phyloP scores from a whole-genome alignment of 2,797 vertebrate genomes.

The Cheirogaleus major region DNA sequence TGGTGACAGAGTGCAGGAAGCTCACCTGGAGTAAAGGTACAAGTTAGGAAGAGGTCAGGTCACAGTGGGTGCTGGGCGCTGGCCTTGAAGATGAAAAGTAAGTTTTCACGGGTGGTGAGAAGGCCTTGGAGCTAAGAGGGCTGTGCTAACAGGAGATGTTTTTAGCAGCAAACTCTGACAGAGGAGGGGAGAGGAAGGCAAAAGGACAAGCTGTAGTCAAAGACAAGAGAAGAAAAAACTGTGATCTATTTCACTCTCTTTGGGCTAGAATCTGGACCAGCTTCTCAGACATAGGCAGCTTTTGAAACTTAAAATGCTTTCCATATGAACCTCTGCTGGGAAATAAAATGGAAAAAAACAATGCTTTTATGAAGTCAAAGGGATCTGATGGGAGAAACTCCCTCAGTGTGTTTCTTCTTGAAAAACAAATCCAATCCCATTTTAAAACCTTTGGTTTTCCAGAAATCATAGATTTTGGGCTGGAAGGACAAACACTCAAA shows the following conservation, averaged over 20 bases:
- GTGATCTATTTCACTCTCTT: not conserved
- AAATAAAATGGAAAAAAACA: constrained; percentile 38
- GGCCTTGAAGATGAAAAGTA: not conserved
- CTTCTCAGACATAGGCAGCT: constrained; percentile 15
- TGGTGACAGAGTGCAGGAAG: not conserved
- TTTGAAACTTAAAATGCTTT: constrained; percentile 65
- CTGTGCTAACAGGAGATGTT: not conserved
- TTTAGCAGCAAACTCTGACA: constrained; percentile 3
- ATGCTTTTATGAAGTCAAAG: constrained; percentile 50
- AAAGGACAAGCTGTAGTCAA: constrained; percentile 1
- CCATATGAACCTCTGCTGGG: constrained; percentile 33
- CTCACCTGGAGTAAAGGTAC: not conserved
- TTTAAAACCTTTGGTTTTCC: constrained; percentile 42
- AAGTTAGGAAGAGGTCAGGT: not conserved
- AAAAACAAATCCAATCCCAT: constrained; percentile 55
- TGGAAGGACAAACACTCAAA: constrained; percentile 24
- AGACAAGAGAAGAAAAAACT: not conserved
- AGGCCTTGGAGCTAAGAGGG: not conserved
- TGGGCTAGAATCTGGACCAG: constrained; percentile 24
- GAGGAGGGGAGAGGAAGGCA: not conserved
- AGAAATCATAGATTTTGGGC: constrained; percentile 6
- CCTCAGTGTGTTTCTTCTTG: constrained; percentile 54
- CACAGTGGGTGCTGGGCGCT: fast-evolving
- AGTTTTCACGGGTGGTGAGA: not conserved
- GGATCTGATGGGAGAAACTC: constrained; percentile 61